A percentile compares a stretch with the other conserved stretches of the same genome.
Evolutionary conservation across 2,797 vertebrate genomes (phyloP).

Genomic region (Chlorospingus flavigularis): DNA sequence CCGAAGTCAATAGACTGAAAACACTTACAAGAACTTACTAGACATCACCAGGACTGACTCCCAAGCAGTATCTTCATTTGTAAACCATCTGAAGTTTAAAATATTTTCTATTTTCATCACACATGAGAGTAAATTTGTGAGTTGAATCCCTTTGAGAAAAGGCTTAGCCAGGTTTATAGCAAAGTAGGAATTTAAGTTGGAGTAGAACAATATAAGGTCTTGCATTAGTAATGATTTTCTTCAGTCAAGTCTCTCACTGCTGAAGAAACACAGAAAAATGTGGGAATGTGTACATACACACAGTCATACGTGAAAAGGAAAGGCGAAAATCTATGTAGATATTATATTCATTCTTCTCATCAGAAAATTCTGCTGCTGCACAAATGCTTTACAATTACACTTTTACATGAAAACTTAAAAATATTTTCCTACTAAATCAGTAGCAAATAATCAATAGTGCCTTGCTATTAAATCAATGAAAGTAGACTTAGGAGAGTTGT

Average conservation of each 20-base stretch:
- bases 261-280: constrained; percentile 11
- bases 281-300: fast-evolving
- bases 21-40: background rate
- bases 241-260: constrained; percentile 4
- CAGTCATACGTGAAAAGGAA: background rate
- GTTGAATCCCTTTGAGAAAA: background rate
- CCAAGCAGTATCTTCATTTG: background rate
- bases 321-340: background rate
- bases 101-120: background rate
- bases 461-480: constrained; percentile 50
- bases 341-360: background rate
- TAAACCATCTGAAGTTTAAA: background rate
- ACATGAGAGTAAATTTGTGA: background rate
- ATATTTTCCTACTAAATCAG: constrained; percentile 30
- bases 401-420: constrained; percentile 10
- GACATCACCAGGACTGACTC: background rate
- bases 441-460: constrained; percentile 35
- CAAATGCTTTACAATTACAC: background rate
- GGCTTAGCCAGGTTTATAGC: background rate
- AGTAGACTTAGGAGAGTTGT: constrained; percentile 52
- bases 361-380: constrained; percentile 28
- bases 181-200: background rate
- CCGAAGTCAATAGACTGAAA: background rate
- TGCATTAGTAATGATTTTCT: background rate
- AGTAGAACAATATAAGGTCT: background rate